Evolutionary conservation across 2,113 vertebrate genomes (phyloP).

Genomic region (Malurus melanocephalus): DNA sequence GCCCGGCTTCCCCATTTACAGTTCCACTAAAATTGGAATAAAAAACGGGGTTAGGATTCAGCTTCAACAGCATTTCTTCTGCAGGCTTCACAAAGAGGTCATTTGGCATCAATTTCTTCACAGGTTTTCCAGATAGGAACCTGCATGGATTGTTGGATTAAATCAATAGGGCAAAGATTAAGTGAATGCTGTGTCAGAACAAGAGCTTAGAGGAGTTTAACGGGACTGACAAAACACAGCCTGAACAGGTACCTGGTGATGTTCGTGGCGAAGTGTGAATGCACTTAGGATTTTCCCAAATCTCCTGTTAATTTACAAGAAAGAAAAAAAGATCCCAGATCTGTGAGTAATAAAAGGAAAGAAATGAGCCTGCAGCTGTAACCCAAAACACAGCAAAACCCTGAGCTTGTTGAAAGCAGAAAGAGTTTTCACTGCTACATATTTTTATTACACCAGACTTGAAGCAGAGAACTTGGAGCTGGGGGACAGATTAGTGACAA

Average conservation of each 20-base stretch:
- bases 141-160: background rate
- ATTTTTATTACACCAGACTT: background rate
- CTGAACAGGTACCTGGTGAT: background rate
- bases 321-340: background rate
- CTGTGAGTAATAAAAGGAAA: background rate
- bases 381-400: background rate
- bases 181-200: background rate
- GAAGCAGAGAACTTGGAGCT: background rate
- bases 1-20: background rate
- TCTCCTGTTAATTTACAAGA: background rate
- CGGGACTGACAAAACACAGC: background rate
- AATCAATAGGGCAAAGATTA: constrained; percentile 19
- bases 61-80: background rate
- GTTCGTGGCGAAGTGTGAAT: background rate
- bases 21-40: background rate
- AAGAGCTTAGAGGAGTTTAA: background rate
- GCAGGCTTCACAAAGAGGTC: background rate
- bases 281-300: background rate
- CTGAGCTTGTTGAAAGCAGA: background rate
- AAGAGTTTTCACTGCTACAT: background rate
- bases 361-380: background rate
- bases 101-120: background rate
- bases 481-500: background rate
- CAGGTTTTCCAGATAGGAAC: background rate
- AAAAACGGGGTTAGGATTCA: background rate